Evolutionary conservation across 2,797 vertebrate species (phyloP).

Genomic region (Chaunax sp.): DNA sequence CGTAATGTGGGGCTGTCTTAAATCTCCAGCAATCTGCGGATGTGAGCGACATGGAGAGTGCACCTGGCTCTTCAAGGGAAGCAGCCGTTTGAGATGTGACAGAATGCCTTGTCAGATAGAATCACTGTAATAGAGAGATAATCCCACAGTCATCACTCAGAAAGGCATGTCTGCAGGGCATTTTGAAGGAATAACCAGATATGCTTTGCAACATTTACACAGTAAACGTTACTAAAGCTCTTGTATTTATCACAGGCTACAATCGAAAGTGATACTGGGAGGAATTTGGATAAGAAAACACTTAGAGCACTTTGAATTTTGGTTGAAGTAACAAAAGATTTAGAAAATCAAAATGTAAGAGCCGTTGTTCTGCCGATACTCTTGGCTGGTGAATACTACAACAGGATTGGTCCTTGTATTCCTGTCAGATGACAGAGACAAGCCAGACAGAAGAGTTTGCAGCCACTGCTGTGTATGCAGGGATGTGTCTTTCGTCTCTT

Average conservation of each 20-base stretch:
- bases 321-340: slow-evolving; percentile 33
- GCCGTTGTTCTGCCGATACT: slow-evolving; percentile 30
- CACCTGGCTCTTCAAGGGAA: slow-evolving; percentile 81
- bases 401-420: slow-evolving; percentile 61
- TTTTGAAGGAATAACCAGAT: slow-evolving; percentile 70
- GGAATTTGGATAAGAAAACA: slow-evolving; percentile 34
- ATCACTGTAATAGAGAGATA: slow-evolving; percentile 78
- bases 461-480: slow-evolving; percentile 56
- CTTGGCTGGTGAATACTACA: slow-evolving; percentile 41
- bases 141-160: slow-evolving; percentile 80
- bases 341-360: slow-evolving; percentile 52
- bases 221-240: slow-evolving; percentile 37
- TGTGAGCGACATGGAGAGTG: slow-evolving; percentile 73
- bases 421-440: slow-evolving; percentile 62
- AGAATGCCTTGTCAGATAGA: slow-evolving; percentile 79
- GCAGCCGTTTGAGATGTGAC: slow-evolving; percentile 80
- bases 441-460: slow-evolving; percentile 61
- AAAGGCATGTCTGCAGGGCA: slow-evolving; percentile 79
- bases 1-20: slow-evolving; percentile 71
- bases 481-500: slow-evolving; percentile 72
- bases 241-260: slow-evolving; percentile 39
- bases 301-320: slow-evolving; percentile 36
- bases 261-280: slow-evolving; percentile 49
- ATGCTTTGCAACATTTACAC: slow-evolving; percentile 62
- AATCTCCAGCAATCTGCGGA: slow-evolving; percentile 73